Evolutionary conservation across 2,797 vertebrate species (phyloP), one percentile per base, ranked within the genome.

Genomic region (Megalops cyprinoides): DNA sequence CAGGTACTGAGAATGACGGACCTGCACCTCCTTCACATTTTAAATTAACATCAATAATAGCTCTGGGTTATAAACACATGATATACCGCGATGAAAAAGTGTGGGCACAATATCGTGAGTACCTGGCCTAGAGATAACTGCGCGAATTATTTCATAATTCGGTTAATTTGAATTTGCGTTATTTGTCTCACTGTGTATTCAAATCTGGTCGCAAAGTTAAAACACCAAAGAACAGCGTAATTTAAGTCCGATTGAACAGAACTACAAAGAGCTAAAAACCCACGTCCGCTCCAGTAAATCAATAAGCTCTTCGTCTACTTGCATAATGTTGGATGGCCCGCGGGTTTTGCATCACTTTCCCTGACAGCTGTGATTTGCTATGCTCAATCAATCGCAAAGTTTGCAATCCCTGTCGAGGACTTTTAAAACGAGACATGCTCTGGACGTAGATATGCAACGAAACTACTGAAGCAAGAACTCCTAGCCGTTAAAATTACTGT

Each of bases 351-450:
- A 42, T 25, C 28, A 85, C 79, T 58, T 55, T 74, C 80, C 62
- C 51, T 49, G 79, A 81, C 79, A 81, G 48, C 49, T 78, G 69
- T 53, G 56, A 78, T 65, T 74, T 34, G 65, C 74, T 42, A 51
- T 42, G 46, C n/a, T 80, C 15, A 87, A 89, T 91, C 87, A 86
- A 89, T 90, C 9, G 5, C 79, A 18, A 44, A 73, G 86, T 90
- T 90, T 88, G 87, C 87, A 88, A 86, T 80, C n/a, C 39, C 69
- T 5, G 37, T 44, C 14, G 1, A 15, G 4, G n/a, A 4, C 4
- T 12, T 58, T 14, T 62, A 62, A 51, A 49, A 1, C 25, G 71
- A 74, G 42, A 74, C 71, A 25, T 23, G n/a, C n/a, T n/a, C n/a
- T n/a, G 25, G 10, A 60, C 8, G 7, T 74, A n/a, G n/a, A n/a